Conservation (phyloP, 2,888 invertebrate genomes). For the Anodontia alba region DNA sequence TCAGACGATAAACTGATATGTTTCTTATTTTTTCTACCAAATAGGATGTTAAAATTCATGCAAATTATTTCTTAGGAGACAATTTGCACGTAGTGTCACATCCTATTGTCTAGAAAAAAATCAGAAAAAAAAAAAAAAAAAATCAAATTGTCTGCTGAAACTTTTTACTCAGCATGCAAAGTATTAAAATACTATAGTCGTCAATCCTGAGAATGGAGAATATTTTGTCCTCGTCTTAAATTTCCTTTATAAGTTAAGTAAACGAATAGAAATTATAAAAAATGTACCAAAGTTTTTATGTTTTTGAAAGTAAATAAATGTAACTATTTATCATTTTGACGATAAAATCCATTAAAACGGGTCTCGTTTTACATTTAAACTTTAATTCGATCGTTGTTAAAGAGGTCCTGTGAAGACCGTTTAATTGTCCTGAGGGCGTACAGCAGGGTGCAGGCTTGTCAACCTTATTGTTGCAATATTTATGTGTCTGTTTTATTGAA, state of each 20-base stretch:
- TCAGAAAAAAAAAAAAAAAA: too few species aligned
- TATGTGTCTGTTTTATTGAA: slow-evolving; percentile 3
- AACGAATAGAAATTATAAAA: background rate
- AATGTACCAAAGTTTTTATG: background rate
- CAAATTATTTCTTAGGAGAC: too few species aligned
- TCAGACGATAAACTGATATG: too few species aligned
- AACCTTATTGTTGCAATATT: slow-evolving; percentile 3
- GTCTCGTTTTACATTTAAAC: background rate
- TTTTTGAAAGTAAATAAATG: background rate
- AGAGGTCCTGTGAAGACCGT: background rate
- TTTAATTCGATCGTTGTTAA: slow-evolving; percentile 5
- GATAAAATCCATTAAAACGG: background rate
- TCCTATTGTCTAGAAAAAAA: too few species aligned
- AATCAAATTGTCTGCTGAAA: too few species aligned
- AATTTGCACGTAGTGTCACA: too few species aligned
- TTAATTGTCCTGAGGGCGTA: background rate
- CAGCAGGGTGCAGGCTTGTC: slow-evolving; percentile 4
- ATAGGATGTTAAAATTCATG: too few species aligned
- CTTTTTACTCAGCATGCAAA: too few species aligned
- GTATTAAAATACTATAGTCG: too few species aligned
- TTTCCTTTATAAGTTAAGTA: background rate
- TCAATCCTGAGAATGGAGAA: background rate
- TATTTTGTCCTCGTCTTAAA: background rate
- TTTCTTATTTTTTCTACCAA: too few species aligned
- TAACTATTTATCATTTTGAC: background rate